Evolutionary conservation across 1,140 invertebrate species (phyloP).

Genomic region (Sarcophaga bullata): DNA sequence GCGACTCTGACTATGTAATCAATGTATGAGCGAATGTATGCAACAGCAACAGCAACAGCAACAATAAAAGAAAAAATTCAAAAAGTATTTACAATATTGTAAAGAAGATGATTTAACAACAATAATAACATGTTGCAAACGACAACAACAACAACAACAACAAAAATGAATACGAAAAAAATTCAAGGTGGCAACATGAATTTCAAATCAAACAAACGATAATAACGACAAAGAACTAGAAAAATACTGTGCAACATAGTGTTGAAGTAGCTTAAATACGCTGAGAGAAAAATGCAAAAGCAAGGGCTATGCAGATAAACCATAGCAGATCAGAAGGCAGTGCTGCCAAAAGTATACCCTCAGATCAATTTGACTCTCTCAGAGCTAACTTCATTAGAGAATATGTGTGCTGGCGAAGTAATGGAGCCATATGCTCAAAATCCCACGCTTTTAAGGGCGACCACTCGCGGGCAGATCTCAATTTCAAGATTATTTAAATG

Average conservation of each 20-base stretch:
- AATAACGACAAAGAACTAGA: constrained; percentile 2
- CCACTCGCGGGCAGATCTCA: no score
- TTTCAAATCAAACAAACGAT: background rate
- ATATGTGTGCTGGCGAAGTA: no score
- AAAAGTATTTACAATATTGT: background rate
- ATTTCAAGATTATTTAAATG: no score
- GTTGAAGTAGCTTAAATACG: background rate
- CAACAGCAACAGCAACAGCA: background rate
- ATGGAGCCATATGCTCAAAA: no score
- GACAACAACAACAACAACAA: background rate
- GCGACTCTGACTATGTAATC: no score
- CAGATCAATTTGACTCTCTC: no score
- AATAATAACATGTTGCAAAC: background rate
- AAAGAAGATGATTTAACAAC: constrained; percentile 21
- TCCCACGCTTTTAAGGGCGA: no score
- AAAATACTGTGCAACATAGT: background rate
- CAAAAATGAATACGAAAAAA: background rate
- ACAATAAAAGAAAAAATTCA: background rate
- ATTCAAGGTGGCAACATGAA: constrained; percentile 14
- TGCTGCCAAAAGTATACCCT: no score
- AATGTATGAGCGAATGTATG: background rate
- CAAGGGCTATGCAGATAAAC: no score
- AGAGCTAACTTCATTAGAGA: no score
- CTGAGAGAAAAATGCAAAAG: no score
- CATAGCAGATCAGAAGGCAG: no score